Evolutionary conservation across 2,797 vertebrate genomes (phyloP).

Genomic region (Moxostoma hubbsi): DNA sequence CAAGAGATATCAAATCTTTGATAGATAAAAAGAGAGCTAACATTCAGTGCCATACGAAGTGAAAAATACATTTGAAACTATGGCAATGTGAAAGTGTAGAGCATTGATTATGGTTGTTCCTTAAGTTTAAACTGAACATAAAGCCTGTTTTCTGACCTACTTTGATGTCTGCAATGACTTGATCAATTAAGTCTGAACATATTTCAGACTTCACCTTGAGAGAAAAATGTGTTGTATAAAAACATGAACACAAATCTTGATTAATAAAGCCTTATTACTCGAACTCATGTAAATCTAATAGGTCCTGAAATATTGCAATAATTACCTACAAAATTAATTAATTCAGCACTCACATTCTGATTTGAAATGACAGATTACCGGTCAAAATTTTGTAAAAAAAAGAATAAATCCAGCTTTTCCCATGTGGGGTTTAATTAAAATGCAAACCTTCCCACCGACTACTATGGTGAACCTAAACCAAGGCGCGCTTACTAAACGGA

Average conservation of each 20-base stretch:
- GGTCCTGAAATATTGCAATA: conserved; percentile 3
- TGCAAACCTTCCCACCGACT: background rate
- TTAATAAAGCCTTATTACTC: conserved; percentile 21
- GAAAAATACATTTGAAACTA: background rate
- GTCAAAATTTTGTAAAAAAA: conserved; percentile 15
- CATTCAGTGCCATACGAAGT: background rate
- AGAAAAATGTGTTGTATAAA: background rate
- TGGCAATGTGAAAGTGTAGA: no score
- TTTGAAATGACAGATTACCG: conserved; percentile 20
- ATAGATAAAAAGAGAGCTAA: background rate
- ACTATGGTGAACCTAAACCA: background rate
- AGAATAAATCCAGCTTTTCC: background rate
- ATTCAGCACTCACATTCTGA: conserved; percentile 14
- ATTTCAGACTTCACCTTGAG: background rate
- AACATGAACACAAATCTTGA: conserved; percentile 15
- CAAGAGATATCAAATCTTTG: background rate
- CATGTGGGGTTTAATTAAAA: conserved; percentile 21
- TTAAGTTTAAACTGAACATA: background rate
- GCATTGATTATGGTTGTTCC: no score
- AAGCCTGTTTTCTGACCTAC: background rate
- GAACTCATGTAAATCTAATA: conserved; percentile 6
- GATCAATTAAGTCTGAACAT: background rate
- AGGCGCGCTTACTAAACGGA: background rate
- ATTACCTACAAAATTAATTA: conserved; percentile 22
- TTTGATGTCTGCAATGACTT: background rate